Base-by-base conservation (phyloP, 1,140 invertebrate genomes). In the Bursaphelenchus mucronatus region DNA sequence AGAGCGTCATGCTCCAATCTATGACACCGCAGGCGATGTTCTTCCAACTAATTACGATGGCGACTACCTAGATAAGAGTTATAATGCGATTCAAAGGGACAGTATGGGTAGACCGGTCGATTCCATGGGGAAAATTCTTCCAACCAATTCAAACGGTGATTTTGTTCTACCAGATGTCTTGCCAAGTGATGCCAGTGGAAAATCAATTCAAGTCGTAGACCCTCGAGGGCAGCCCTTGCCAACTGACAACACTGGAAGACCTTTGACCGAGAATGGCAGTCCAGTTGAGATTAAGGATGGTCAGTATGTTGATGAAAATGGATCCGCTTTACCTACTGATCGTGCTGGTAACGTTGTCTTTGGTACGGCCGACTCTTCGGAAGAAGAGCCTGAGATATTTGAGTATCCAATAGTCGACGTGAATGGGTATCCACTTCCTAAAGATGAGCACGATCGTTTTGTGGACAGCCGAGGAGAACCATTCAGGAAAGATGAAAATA, bases 21-120 rank as follows among this genome's bases (percentile, higher is more conserved):
- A 70, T 51, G 70, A 61, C 52, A 45, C 54, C 46, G 70, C 70
- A 39, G 76, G 76, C 30, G 19, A 67, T 17, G n/a, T 67, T 10
- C 55, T 81, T 39, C 71, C 75, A 17, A 81, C 71, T 19, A 68
- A 78, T 69, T 40, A 49, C 21, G 43, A 54, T 17, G 76, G 76
- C 10, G 41, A 56, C 19, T 46, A 76, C 47, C 19, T 73, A 13
- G 63, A 70, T 56, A 41, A 41, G 10, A 19, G 43, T 44, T 69
- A 56, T 19, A 56, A 74, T 8, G 58, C 75, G 43, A 58, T 73
- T 43, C 30, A 63, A 30, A 62, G 15, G 9, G 55, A 73, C 61
- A 61, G 67, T 40, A 19, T 51, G 39, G 70, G 70, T 10, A 46
- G 54, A 10, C 73, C 70, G 11, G 40, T 73, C 17, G 67, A 71